phyloP scores from a whole-genome alignment of 2,797 vertebrate species.

The Hypotaenidia okinawae region DNA sequence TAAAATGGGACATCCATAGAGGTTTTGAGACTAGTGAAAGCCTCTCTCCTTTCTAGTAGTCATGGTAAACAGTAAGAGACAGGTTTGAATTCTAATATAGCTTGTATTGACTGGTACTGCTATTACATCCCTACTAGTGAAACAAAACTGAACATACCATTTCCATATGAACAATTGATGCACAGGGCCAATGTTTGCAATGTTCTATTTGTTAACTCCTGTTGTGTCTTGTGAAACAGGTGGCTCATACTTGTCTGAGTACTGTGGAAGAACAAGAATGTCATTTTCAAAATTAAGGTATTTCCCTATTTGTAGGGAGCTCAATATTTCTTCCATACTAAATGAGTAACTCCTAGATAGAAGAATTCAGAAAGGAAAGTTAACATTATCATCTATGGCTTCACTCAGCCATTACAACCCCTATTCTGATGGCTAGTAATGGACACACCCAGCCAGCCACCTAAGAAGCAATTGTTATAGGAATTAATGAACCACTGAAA shows the following conservation, averaged over 20 bases:
- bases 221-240: neutral
- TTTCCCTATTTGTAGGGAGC: neutral
- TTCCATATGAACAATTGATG: neutral
- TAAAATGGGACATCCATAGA: neutral
- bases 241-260: neutral
- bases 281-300: neutral
- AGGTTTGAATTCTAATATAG: neutral
- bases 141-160: neutral
- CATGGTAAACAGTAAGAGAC: neutral
- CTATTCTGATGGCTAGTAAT: neutral
- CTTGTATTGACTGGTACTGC: neutral
- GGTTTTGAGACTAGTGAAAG: neutral
- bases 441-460: constrained; percentile 6
- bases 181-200: neutral
- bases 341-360: neutral
- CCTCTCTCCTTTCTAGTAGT: neutral
- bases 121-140: neutral
- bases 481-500: constrained; percentile 61
- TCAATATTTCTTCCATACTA: neutral
- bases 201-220: neutral
- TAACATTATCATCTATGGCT: neutral
- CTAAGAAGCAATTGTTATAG: constrained; percentile 43
- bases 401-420: neutral
- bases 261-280: neutral
- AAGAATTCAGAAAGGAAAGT: neutral